Evolutionary conservation across 2,797 vertebrate genomes (phyloP).

Genomic region (Uromys caudimaculatus): DNA sequence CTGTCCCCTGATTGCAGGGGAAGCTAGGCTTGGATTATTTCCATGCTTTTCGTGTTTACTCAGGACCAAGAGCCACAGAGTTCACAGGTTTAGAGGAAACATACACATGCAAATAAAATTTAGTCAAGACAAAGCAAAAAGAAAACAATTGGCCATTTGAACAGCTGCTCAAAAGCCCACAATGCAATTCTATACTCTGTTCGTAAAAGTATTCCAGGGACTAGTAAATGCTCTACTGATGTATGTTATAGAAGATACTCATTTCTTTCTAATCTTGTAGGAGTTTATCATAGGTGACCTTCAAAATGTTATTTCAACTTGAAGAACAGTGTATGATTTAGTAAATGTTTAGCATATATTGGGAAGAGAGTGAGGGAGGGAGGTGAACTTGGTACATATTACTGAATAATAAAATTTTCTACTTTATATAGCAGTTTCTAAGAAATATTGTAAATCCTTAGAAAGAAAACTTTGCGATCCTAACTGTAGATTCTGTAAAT

Average conservation of each 20-base stretch:
- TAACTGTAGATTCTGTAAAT: slow-evolving; percentile 61
- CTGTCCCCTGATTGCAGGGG: not conserved
- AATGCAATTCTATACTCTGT: not conserved
- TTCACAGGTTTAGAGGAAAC: slow-evolving; percentile 17
- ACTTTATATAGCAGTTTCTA: slow-evolving; percentile 53
- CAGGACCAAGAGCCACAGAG: not conserved
- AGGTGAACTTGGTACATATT: not conserved
- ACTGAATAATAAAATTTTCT: slow-evolving; percentile 45
- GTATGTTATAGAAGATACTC: not conserved
- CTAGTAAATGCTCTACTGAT: not conserved
- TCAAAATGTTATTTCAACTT: slow-evolving; percentile 41
- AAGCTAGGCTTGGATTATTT: not conserved
- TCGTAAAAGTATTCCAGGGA: not conserved
- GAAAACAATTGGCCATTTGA: not conserved
- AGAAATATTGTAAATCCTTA: slow-evolving; percentile 56
- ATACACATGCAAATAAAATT: not conserved
- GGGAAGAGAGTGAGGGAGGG: not conserved
- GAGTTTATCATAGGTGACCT: not conserved
- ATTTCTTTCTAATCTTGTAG: slow-evolving; percentile 25
- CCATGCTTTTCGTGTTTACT: slow-evolving; percentile 2
- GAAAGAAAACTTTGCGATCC: slow-evolving; percentile 59
- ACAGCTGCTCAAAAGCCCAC: not conserved
- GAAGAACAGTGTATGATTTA: slow-evolving; percentile 38
- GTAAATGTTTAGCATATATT: not conserved
- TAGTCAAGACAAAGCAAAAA: slow-evolving; percentile 26